Evolutionary conservation across 2,888 invertebrate species (phyloP).

Genomic region (Oithona nana): DNA sequence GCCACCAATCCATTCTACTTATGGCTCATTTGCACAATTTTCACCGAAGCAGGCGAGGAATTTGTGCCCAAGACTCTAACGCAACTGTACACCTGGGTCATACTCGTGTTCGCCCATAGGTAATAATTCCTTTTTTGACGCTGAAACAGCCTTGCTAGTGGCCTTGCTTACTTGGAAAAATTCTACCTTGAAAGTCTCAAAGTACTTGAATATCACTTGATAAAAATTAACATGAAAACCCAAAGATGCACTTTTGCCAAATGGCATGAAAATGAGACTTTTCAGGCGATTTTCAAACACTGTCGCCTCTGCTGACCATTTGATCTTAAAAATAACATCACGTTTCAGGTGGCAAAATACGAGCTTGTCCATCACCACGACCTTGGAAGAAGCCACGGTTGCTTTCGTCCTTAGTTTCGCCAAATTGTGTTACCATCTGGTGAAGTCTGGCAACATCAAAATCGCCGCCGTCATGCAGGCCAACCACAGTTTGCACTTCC

Average conservation of each 20-base stretch:
- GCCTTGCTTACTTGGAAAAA: too few species aligned
- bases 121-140: not conserved
- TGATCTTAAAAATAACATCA: not conserved
- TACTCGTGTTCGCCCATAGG: conserved; percentile 17
- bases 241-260: too few species aligned
- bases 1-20: conserved; percentile 17
- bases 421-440: conserved; percentile 14
- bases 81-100: conserved; percentile 17
- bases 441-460: conserved; percentile 10
- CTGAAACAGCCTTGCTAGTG: too few species aligned
- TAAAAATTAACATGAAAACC: too few species aligned
- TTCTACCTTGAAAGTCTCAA: too few species aligned
- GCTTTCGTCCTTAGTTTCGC: conserved; percentile 10
- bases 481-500: not conserved
- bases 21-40: conserved; percentile 17
- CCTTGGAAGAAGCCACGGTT: conserved; percentile 5
- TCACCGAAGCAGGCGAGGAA: conserved; percentile 16
- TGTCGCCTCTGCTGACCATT: too few species aligned
- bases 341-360: conserved; percentile 15
- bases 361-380: not conserved
- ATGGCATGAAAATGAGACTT: too few species aligned
- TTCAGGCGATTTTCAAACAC: too few species aligned
- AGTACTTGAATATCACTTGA: not conserved
- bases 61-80: conserved; percentile 16
- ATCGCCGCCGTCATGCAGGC: conserved; percentile 3